Evolutionary conservation across 2,888 invertebrate species (phyloP), one percentile per base, ranked within the genome.

Genomic region (Dasypolia templi): DNA sequence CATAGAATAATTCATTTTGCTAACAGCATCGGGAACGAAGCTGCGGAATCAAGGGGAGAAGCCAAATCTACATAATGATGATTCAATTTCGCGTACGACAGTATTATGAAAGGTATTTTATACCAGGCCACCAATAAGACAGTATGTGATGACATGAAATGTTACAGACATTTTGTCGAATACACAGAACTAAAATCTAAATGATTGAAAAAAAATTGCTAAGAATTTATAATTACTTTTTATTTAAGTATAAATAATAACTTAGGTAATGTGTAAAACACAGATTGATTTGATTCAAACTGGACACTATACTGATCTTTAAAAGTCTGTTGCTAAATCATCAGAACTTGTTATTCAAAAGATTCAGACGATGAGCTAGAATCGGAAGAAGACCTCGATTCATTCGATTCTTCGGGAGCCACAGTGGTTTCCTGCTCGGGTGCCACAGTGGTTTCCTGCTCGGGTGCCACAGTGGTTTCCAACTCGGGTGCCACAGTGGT

Each of bases 281-380:
- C 44, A 44, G 5, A 42, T 32, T 70, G 22, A 35, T 61, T 17
- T 17, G 1, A 26, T 55, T 53, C 17, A 5, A 44, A 59, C 1
- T 32, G 26, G 5, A 59, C 32, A 51, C 17, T 42, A 51, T 51
- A 12, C 14, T 44, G n/a, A 69, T 39, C 12, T 64, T 64, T 6
- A 64, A 14, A 63, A n/a, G 19, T n/a, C 3, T 35, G n/a, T 32
- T 35, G 64, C n/a, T 35, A 17, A 49, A 51, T 46, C 14, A 29
- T 58, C n/a, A 56, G 11, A 29, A n/a, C 17, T 58, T 42, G 17
- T 59, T 51, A 75, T 0, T 68, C 46, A 32, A 53, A 55, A 69
- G 75, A 61, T 39, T 75, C 68, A 14, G 68, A 75, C 0, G 75
- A 75, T 26, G 64, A 64, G 29, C 35, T 73, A 2, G 72, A 67